Base-by-base conservation (phyloP, 2,888 invertebrate genomes). In the Tromatobia lineatoria region DNA sequence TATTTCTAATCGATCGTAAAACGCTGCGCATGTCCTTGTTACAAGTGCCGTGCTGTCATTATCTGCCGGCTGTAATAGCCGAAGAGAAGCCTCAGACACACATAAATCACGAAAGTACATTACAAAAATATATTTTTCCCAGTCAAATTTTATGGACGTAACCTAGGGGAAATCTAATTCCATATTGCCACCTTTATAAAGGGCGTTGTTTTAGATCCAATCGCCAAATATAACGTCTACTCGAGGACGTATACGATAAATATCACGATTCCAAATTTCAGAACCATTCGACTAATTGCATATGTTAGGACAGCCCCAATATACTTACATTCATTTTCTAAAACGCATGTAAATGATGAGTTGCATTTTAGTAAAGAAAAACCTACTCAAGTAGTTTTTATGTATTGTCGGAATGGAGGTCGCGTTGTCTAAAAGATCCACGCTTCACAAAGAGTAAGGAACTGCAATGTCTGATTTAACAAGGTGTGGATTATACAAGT, bases 1-100 rank as follows among this genome's bases (percentile, higher is more conserved):
- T 67, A 67, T 20, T 47, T 45, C 67, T 25, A 67, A 23, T 45
- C 67, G 67, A 67, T 67, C 67, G 67, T 67, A 67, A 67, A 67
- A 67, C 47, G 38, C 25, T n/a, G 23, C 45, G 45, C 66, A 47
- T 67, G 67, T 47, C 67, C 47, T 45, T 47, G 67, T 67, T 67
- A 67, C 45, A 47, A 67, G 18, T 67, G 13, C 23, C 45, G 25
- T 2, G 7, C 6, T 25, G 25, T 67, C 11, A 47, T 67, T 67
- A 67, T 47, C 47, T 15, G 45, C 47, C 15, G 13, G 6, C 25
- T 47, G 15, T 67, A 67, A 47, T 47, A 20, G 15, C n/a, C 11
- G 42, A 45, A 23, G 42, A 42, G n/a, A 20, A 66, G 23, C 23
- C 23, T 45, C 15, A 18, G 25, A 3, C 47, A 2, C 67, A 3